Evolutionary conservation across 1,140 invertebrate genomes (phyloP), one percentile per base, ranked within the genome.

Genomic region (Oedothorax gibbosus): DNA sequence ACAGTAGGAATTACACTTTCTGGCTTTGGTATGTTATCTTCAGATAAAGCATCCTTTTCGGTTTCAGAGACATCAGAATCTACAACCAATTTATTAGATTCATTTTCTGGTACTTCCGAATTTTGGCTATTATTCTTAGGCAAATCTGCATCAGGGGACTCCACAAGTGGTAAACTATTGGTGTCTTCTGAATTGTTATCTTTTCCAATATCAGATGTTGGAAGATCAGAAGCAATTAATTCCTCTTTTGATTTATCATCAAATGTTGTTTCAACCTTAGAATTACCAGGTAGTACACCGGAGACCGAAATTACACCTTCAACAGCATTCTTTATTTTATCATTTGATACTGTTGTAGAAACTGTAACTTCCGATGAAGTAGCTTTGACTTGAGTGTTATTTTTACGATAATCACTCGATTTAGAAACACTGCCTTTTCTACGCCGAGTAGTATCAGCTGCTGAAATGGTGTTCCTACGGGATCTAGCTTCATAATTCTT

Each of bases 381-480:
- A 20, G 51, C 35, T 11, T 66, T 21, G 35, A 21, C 15, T 68
- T 51, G 64, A 35, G n/a, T 56, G 51, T 53, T 66, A 50, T 62
- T 65, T 66, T 85, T 75, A 14, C 64, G 68, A n/a, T 53, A 35
- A n/a, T 84, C 81, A 76, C 18, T 84, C 14, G 15, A 18, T 49
- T 84, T 84, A 3, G 81, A 84, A 7, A 71, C 71, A 68, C 71
- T 75, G n/a, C 71, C 81, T 57, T 85, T 77, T 11, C 75, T 53
- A 12, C 75, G 56, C 10, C 83, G 72, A 49, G 83, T n/a, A 12
- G 69, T 57, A 81, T 80, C 76, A 57, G 77, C 60, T 66, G 85
- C 71, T 15, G 85, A 86, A 56, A 86, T 86, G 9, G 85, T 86
- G 49, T 86, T 79, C 53, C 85, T 71, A 18, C 85, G 76, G 20